Conservation (phyloP, 2,113 vertebrate genomes). For the Tapirus terrestris region DNA sequence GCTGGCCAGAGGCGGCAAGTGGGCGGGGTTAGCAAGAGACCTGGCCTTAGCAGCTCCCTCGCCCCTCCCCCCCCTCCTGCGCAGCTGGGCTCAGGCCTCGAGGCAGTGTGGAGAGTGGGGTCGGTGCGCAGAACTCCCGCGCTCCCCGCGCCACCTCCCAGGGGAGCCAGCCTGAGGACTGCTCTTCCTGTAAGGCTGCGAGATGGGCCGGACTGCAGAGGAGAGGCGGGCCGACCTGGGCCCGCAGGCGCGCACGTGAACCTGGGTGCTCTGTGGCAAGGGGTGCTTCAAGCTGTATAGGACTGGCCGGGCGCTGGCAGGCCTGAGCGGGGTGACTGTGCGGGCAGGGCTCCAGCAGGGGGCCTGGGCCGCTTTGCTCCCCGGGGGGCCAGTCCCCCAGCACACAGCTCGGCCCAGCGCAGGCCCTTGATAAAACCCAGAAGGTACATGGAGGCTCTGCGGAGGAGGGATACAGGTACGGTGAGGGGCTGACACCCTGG, state of each 20-base stretch:
- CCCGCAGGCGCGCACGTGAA: too few relatives aligned
- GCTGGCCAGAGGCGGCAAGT: not conserved
- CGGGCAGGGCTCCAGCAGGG: too few relatives aligned
- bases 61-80: not conserved
- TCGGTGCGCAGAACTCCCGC: too few relatives aligned
- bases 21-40: too few relatives aligned
- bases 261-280: too few relatives aligned
- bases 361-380: too few relatives aligned
- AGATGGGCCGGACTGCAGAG: too few relatives aligned
- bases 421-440: not conserved
- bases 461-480: not conserved
- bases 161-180: not conserved
- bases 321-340: not conserved
- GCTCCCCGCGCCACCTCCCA: too few relatives aligned
- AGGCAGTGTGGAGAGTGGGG: too few relatives aligned
- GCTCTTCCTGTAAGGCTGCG: not conserved
- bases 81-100: not conserved
- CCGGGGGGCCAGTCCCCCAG: not conserved
- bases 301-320: not conserved
- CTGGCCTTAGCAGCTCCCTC: not conserved
- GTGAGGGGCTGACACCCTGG: not conserved
- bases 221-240: too few relatives aligned
- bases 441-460: not conserved
- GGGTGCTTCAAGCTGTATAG: not conserved
- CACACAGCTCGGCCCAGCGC: accelerated